phyloP scores from a whole-genome alignment of 1,140 invertebrate genomes.

The Ruditapes philippinarum region DNA sequence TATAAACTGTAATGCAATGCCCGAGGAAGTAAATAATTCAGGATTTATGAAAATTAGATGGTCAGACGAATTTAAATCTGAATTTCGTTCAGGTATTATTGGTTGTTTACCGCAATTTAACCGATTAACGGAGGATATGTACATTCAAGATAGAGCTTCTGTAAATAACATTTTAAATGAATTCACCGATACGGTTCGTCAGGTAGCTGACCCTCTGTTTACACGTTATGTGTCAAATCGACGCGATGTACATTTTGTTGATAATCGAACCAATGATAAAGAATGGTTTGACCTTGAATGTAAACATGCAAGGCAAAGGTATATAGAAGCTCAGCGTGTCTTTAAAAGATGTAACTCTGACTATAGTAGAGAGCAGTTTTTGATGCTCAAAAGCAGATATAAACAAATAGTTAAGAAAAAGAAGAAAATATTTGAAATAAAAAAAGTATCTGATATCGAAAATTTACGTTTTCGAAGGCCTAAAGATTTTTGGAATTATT shows the following conservation, averaged over 20 bases:
- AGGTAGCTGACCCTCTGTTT: too few species aligned
- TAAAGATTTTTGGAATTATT: slow-evolving; percentile 36
- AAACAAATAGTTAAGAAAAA: background rate
- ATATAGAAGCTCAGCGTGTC: background rate
- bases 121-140: too few species aligned
- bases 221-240: background rate
- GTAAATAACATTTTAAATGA: too few species aligned
- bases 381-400: background rate
- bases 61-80: background rate
- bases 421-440: background rate
- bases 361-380: background rate
- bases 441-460: background rate
- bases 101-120: too few species aligned
- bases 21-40: background rate
- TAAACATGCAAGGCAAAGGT: background rate
- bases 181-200: background rate
- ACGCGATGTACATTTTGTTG: too few species aligned
- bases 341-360: slow-evolving; percentile 9
- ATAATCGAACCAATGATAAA: background rate
- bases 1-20: background rate
- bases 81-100: background rate
- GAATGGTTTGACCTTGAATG: slow-evolving; percentile 4
- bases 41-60: background rate
- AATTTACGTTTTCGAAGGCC: slow-evolving; percentile 3
- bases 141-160: too few species aligned